A percentile compares a stretch with the other conserved stretches of the same genome.
Evolutionary conservation across 2,888 invertebrate genomes (phyloP).

Genomic region (Leptinotarsa haldemani): DNA sequence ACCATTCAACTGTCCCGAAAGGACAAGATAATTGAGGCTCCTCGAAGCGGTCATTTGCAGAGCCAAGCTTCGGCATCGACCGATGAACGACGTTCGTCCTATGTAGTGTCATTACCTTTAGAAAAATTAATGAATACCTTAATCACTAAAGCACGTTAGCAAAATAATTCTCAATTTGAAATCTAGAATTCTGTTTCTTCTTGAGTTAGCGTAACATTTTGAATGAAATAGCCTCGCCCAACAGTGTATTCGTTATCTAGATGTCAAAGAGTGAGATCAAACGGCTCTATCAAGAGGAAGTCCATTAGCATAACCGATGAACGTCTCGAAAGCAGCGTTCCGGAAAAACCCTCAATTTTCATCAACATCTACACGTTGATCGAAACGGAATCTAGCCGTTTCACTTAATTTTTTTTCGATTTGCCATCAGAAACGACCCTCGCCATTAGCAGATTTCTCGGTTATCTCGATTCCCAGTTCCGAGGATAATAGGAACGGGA

Average conservation of each 20-base stretch:
- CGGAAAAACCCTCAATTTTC: conserved; percentile 21
- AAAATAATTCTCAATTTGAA: no score
- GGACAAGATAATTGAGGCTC: no score
- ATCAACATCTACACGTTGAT: conserved; percentile 10
- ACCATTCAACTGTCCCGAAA: no score
- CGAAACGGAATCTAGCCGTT: conserved; percentile 23
- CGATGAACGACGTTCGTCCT: no score
- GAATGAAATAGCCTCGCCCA: not conserved
- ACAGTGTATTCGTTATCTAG: not conserved
- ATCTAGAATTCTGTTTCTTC: no score
- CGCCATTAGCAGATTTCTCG: conserved; percentile 29
- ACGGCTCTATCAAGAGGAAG: conserved; percentile 2
- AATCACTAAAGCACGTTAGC: no score
- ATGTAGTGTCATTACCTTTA: no score
- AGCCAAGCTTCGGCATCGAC: no score
- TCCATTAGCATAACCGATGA: conserved; percentile 23
- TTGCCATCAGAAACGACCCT: conserved; percentile 24
- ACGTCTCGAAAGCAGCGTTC: conserved; percentile 1
- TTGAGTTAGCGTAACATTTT: not conserved
- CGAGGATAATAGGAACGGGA: conserved; percentile 20
- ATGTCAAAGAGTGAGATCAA: conserved; percentile 9
- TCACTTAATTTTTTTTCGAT: conserved; percentile 29
- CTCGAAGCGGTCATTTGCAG: no score
- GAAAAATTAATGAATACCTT: no score
- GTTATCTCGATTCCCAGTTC: conserved; percentile 19